These are phyloP conservation scores for Otus scops DNA, from an alignment of 2,797 vertebrate species.

Conservation along the genomic window DNA sequence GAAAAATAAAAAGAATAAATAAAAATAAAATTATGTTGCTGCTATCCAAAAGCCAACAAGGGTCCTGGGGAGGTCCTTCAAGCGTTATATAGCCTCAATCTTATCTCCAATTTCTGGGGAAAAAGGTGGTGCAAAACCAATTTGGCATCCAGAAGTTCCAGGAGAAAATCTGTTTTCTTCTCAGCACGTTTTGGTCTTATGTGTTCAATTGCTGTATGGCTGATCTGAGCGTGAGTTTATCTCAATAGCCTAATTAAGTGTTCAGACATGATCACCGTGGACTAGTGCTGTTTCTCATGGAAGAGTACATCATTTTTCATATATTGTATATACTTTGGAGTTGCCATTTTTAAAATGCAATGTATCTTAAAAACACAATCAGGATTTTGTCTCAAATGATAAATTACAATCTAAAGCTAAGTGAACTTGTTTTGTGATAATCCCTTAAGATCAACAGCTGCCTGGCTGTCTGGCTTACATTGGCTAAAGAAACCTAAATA, in stretches of 20 bases:
- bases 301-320: background rate
- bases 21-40: background rate
- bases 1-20: background rate
- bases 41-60: background rate
- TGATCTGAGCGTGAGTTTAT: background rate
- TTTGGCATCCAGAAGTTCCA: background rate
- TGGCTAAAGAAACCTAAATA: conserved; percentile 49
- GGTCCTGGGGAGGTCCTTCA: background rate
- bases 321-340: background rate
- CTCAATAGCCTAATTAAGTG: background rate
- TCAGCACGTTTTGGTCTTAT: background rate
- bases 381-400: conserved; percentile 32
- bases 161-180: background rate
- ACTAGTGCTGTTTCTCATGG: background rate
- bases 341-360: background rate
- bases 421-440: conserved; percentile 51
- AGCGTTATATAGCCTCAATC: background rate
- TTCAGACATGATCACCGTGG: background rate
- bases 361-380: conserved; percentile 29
- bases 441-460: conserved; percentile 54
- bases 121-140: background rate
- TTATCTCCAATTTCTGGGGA: background rate
- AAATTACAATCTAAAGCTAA: conserved; percentile 30
- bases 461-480: conserved; percentile 42
- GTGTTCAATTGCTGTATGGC: background rate